Percentiles rank a stretch among this genome's conserved stretches.
phyloP scores from a whole-genome alignment of 2,888 invertebrate genomes.

The Ophion slaviceki region DNA sequence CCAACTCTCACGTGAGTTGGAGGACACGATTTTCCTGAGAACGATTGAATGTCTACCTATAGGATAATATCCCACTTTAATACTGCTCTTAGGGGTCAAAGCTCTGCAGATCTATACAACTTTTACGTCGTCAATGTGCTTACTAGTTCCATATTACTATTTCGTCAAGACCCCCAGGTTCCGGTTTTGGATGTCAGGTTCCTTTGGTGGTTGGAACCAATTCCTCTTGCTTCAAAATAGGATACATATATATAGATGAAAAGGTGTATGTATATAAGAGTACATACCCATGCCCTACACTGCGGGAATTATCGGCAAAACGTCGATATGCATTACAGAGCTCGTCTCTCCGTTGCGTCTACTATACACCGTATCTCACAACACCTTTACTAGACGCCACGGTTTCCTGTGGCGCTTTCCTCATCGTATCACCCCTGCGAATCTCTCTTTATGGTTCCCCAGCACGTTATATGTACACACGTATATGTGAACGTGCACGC shows the following conservation, averaged over 20 bases:
- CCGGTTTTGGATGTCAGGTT: too few species aligned
- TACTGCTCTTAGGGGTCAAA: too few species aligned
- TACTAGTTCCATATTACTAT: too few species aligned
- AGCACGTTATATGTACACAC: neutral
- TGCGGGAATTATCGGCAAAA: conserved; percentile 80
- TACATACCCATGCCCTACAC: conserved; percentile 34
- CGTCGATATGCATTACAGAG: conserved; percentile 79
- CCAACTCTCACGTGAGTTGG: too few species aligned
- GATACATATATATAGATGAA: neutral
- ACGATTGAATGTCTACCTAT: too few species aligned
- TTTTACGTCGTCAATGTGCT: too few species aligned
- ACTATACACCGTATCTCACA: conserved; percentile 48
- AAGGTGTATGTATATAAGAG: neutral
- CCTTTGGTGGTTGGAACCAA: too few species aligned
- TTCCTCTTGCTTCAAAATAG: neutral
- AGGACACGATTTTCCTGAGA: too few species aligned
- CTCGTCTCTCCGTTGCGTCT: conserved; percentile 66
- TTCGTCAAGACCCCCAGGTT: too few species aligned
- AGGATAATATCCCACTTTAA: too few species aligned
- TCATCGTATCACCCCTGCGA: conserved; percentile 28
- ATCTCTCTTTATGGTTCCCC: conserved; percentile 26
- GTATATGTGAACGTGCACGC: neutral
- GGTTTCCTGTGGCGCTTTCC: conserved; percentile 23
- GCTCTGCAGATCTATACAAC: too few species aligned
- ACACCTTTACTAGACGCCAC: conserved; percentile 32